phyloP scores from a whole-genome alignment of 1,140 invertebrate species.

The Ceratosolen fusciceps region DNA sequence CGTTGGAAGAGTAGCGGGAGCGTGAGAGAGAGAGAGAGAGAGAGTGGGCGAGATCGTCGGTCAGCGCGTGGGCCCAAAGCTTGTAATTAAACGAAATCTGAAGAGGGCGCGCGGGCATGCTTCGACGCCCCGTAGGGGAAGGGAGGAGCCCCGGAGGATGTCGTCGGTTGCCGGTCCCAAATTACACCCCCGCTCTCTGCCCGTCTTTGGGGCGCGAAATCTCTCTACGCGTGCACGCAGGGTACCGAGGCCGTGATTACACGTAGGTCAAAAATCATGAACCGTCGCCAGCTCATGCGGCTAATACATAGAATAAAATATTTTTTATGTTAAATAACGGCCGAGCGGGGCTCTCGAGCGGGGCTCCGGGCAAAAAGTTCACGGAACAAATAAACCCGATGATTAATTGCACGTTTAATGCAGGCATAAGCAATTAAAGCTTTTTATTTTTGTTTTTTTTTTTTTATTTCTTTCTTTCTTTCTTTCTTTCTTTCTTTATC shows the following conservation, averaged over 20 bases:
- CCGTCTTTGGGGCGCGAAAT: not conserved
- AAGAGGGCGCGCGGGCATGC: not conserved
- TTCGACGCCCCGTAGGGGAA: not conserved
- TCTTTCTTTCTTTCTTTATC: not conserved
- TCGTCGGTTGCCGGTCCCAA: too few species aligned
- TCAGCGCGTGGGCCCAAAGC: not conserved
- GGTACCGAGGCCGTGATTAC: too few species aligned
- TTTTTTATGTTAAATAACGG: not conserved
- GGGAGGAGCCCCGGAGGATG: too few species aligned
- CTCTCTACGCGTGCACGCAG: not conserved
- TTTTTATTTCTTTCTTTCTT: not conserved
- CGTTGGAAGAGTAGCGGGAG: slow-evolving; percentile 43
- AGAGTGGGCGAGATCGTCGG: not conserved
- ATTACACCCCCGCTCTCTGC: too few species aligned
- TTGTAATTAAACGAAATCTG: slow-evolving; percentile 2
- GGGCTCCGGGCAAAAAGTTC: not conserved
- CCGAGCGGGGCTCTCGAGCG: too few species aligned
- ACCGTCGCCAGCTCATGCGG: too few species aligned
- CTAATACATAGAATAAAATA: not conserved
- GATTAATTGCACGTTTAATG: not conserved
- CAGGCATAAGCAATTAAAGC: not conserved
- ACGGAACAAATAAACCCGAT: not conserved
- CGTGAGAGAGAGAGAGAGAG: too few species aligned
- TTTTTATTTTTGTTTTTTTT: not conserved
- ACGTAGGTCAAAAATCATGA: too few species aligned